Percentiles rank a stretch among this genome's conserved stretches.
Evolutionary conservation across 2,113 vertebrate genomes (phyloP).

Genomic region (Chloropsis hardwickii): DNA sequence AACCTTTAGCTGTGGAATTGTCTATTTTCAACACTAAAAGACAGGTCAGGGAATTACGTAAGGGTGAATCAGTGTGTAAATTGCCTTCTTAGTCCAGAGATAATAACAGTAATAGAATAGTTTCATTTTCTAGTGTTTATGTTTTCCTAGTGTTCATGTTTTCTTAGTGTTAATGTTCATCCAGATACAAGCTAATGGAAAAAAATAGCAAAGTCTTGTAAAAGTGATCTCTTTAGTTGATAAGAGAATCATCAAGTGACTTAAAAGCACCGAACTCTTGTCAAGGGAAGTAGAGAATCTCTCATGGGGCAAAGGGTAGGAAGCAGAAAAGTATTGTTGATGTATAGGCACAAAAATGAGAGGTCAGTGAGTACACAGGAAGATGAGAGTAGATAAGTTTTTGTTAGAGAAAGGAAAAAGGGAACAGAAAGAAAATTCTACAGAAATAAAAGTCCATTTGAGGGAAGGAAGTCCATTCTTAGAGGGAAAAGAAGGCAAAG

Average conservation of each 20-base stretch:
- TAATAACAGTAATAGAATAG: background rate
- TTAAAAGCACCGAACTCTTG: background rate
- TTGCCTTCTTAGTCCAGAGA: background rate
- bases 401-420: background rate
- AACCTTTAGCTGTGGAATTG: background rate
- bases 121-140: background rate
- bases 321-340: background rate
- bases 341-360: background rate
- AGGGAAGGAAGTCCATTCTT: background rate
- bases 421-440: background rate
- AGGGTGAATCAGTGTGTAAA: background rate
- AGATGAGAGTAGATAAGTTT: background rate
- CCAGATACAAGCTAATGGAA: background rate
- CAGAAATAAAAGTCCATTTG: background rate
- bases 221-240: background rate
- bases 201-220: background rate
- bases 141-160: background rate
- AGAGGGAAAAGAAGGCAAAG: background rate
- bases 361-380: background rate
- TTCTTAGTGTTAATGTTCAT: background rate
- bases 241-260: background rate
- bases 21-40: background rate
- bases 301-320: too few species aligned
- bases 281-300: background rate
- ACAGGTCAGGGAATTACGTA: background rate